These are phyloP conservation scores for Lateolabrax maculatus DNA, from an alignment of 2,797 vertebrate species.

Conservation along the genomic window DNA sequence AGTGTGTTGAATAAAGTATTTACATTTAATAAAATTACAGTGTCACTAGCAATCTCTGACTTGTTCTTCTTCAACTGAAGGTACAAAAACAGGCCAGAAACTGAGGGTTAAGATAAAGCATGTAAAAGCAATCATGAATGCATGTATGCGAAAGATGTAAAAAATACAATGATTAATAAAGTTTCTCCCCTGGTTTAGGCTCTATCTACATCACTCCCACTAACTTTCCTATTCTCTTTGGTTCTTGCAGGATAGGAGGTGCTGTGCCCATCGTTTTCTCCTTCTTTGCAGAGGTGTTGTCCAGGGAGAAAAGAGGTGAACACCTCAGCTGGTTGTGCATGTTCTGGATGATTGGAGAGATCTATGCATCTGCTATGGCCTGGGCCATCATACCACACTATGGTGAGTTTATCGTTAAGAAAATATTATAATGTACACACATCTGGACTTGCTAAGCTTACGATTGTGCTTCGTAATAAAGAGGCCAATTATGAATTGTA, in stretches of 20 bases:
- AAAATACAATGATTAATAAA: neutral
- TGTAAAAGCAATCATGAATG: neutral
- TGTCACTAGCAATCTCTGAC: neutral
- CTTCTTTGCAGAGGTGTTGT: slow-evolving; percentile 97
- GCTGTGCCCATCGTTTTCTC: slow-evolving; percentile 97
- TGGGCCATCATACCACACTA: slow-evolving; percentile 99
- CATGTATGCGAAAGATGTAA: neutral
- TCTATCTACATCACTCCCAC: neutral
- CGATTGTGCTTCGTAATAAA: neutral
- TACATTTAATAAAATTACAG: neutral
- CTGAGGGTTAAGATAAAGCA: neutral
- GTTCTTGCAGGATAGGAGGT: slow-evolving; percentile 92
- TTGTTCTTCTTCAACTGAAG: neutral
- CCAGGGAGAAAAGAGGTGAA: slow-evolving; percentile 96
- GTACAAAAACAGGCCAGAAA: neutral
- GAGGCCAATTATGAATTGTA: neutral
- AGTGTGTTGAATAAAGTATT: neutral
- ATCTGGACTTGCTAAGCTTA: neutral
- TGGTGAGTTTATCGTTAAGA: slow-evolving; percentile 85
- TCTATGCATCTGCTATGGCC: slow-evolving; percentile 99
- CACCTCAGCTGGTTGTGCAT: slow-evolving; percentile 99
- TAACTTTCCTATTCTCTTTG: slow-evolving; percentile 46
- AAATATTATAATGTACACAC: neutral
- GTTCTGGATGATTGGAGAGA: slow-evolving; percentile 99
- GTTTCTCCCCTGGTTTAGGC: neutral